Conservation (phyloP, 2,888 invertebrate species). For the Camponotus fellah region DNA sequence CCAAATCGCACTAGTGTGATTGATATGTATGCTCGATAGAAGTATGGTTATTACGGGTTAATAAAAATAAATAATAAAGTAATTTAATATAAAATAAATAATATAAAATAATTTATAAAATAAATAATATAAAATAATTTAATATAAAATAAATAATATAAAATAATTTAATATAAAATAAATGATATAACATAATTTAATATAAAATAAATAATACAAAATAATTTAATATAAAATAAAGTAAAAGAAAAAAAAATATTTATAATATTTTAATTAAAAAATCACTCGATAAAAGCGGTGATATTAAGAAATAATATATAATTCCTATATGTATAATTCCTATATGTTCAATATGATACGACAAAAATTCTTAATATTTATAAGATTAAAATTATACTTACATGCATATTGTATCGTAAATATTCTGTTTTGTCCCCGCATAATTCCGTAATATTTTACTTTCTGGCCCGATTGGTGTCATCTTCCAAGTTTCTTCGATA, state of each 20-base stretch:
- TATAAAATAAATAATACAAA: too few species aligned
- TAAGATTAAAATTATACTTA: background rate
- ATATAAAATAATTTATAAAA: too few species aligned
- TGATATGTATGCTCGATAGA: too few species aligned
- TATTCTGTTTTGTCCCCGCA: background rate
- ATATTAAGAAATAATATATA: background rate
- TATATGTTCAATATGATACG: background rate
- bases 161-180: too few species aligned
- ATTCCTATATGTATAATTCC: background rate
- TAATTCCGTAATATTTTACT: conserved; percentile 20
- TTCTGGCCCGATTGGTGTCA: background rate
- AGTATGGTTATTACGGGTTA: too few species aligned
- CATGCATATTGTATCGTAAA: background rate
- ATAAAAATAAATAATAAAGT: too few species aligned
- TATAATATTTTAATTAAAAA: background rate
- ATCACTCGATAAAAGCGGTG: background rate
- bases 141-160: too few species aligned
- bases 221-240: background rate
- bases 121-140: too few species aligned
- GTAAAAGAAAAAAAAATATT: background rate
- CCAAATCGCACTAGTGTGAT: too few species aligned
- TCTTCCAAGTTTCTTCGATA: conserved; percentile 61
- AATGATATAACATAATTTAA: too few species aligned
- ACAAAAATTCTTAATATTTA: background rate
- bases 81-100: too few species aligned